Base-by-base conservation (phyloP, 2,113 vertebrate species). In the Cyanoderma ruficeps region DNA sequence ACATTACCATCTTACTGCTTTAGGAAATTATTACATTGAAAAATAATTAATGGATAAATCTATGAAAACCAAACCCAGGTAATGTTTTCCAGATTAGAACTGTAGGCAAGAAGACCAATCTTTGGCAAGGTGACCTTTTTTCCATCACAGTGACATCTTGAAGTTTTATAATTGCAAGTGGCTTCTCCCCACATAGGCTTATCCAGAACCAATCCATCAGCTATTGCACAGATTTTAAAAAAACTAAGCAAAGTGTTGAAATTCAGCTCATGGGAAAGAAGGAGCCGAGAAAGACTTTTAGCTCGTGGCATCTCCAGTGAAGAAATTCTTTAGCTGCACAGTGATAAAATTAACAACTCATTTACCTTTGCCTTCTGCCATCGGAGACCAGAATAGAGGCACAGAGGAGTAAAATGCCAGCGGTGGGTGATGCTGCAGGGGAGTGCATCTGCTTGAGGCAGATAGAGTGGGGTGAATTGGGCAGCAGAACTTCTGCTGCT, bases 391-490 rank as follows among this genome's bases (percentile, higher is more conserved):
- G 70, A 56, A 56, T 0, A 20, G 7, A 68, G 44, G 37, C 47
- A 64, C 7, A 61, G 46, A 74, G 42, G 1, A 72, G 27, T 6
- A 19, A 65, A n/a, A 49, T 12, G 22, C 42, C 82, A 15, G 46
- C 4, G 2, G 33, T n/a, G 30, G 5, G 33, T 56, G 81, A 47
- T 9, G 15, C 28, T 13, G 30, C 31, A 10, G 1, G 9, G 30
- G 20, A 15, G 33, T 30, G 8, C 16, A 33, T 30, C 50, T n/a
- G 25, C 44, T 25, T 8, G 39, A 35, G 22, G 28, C 44, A 42
- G 53, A 28, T 37, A 41, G 50, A 37, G 22, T 0, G 1, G 55
- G 37, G 24, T 13, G 24, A 76, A 7, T 1, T 0, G 7, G 35
- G 59, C 5, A 60, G 59, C 4, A 4, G 41, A 16, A 24, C 15